A percentile compares a stretch with the other conserved stretches of the same genome.
phyloP scores from a whole-genome alignment of 1,140 invertebrate genomes.

The Oncopeltus fasciatus region DNA sequence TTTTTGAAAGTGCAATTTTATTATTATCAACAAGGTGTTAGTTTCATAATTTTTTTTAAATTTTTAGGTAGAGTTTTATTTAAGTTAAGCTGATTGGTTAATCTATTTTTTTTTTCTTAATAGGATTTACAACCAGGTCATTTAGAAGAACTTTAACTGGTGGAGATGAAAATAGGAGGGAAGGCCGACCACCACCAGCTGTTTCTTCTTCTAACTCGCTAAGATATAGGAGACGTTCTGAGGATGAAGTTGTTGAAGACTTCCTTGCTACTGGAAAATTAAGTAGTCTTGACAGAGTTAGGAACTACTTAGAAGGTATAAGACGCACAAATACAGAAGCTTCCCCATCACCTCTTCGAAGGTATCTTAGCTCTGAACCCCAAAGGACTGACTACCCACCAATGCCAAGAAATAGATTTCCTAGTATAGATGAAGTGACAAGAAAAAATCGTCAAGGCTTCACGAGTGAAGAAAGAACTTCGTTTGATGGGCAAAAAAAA shows the following conservation, averaged over 20 bases:
- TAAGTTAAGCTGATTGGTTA: not conserved
- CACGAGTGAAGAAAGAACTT: not conserved
- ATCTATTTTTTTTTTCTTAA: not conserved
- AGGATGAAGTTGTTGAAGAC: slow-evolving; percentile 4
- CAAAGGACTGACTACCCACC: slow-evolving; percentile 1
- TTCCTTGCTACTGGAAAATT: slow-evolving; percentile 7
- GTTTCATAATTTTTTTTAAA: too few relatives aligned
- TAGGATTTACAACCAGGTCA: slow-evolving; percentile 12
- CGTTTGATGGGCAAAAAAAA: not conserved
- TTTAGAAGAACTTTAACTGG: slow-evolving; percentile 7
- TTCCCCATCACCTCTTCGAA: not conserved
- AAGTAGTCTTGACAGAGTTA: slow-evolving; percentile 15
- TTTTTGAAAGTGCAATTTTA: too few relatives aligned
- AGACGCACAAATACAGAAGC: not conserved
- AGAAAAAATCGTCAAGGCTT: not conserved
- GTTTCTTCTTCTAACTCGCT: too few relatives aligned
- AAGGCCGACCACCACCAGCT: not conserved
- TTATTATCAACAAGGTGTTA: too few relatives aligned
- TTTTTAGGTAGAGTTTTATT: not conserved
- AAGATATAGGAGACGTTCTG: slow-evolving; percentile 1
- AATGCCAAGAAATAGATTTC: not conserved
- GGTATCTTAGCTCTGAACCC: not conserved
- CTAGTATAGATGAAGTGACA: not conserved
- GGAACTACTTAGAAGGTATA: slow-evolving; percentile 12
- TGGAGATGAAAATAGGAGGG: slow-evolving; percentile 6